Base-by-base conservation (phyloP, 92 coral and sea anemone species). In the Bergia sp. region DNA sequence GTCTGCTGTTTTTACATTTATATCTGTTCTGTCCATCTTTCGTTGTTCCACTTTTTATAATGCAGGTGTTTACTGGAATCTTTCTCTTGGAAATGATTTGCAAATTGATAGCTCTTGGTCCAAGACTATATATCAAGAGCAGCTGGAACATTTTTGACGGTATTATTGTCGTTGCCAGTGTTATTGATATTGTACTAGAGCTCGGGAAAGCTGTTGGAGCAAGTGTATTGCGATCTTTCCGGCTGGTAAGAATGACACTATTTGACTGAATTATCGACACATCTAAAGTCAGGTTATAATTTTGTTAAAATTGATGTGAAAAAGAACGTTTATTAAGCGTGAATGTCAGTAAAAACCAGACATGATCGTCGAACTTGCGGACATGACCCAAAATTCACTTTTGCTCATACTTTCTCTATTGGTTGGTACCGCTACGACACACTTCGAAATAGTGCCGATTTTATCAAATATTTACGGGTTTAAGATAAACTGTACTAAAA, bases 91-190 rank as follows among this genome's bases (percentile, higher is more conserved):
- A 89, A 61, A 82, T 89, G 86, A 57, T 89, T 2, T 29, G 77
- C 76, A 89, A 89, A 79, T 21, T 89, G 21, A 89, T 53, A 16
- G 91, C 91, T 11, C 78, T 89, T 82, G 91, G 91, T 45, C 82
- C 88, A n/a, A 82, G 38, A 13, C 64, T 37, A 36, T 89, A 81
- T 43, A 45, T 89, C 21, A 86, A 73, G 53, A 82, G 80, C 37
- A 43, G 77, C 7, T 89, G 91, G 91, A 81, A 69, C 55, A 29
- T 89, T 37, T 89, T 89, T 58, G 91, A 89, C 50, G 64, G 67
- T 0, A 45, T 72, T 23, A 81, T 89, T 73, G 88, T 82, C 36
- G 45, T 82, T 21, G 85, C 80, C 49, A 89, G 91, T 82, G 21
- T 89, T 39, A 81, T 82, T n/a, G 87, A 89, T 82, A 73, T 39